Percentiles rank a stretch among this genome's conserved stretches.
Conservation (phyloP, 2,113 vertebrate genomes). For the Puma concolor region DNA sequence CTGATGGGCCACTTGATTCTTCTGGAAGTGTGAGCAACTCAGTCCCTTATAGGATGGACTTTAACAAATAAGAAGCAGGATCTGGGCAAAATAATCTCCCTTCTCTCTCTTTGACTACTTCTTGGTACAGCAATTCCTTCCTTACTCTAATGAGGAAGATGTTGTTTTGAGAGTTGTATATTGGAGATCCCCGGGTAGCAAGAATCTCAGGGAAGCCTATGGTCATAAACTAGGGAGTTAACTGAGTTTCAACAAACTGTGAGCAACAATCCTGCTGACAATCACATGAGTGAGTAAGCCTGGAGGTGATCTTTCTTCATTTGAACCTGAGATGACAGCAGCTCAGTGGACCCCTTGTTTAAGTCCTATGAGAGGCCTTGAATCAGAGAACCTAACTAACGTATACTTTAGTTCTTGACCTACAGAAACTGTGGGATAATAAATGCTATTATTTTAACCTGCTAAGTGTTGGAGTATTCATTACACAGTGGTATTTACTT, state of each 20-base stretch:
- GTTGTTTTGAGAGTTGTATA: fast-evolving
- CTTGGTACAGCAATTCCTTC: neutral
- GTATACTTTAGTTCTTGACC: neutral
- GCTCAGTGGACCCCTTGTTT: neutral
- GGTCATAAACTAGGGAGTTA: neutral
- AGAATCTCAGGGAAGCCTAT: neutral
- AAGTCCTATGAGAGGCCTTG: neutral
- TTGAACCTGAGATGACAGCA: neutral
- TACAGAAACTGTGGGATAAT: neutral
- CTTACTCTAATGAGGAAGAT: neutral
- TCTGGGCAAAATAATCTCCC: neutral
- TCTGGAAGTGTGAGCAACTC: neutral
- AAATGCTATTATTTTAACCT: neutral
- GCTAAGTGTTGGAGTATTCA: neutral
- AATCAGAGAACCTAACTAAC: neutral
- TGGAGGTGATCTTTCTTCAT: neutral
- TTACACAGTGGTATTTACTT: neutral
- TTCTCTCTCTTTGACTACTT: neutral
- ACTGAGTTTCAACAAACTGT: neutral
- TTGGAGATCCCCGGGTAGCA: neutral
- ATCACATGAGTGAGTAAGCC: neutral
- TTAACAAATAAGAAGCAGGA: neutral
- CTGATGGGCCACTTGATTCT: neutral
- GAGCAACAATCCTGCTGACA: neutral
- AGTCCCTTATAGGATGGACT: neutral